A percentile compares a stretch with the other conserved stretches of the same genome.
Conservation (phyloP, 2,888 invertebrate genomes). For the Eubasilissa splendida region DNA sequence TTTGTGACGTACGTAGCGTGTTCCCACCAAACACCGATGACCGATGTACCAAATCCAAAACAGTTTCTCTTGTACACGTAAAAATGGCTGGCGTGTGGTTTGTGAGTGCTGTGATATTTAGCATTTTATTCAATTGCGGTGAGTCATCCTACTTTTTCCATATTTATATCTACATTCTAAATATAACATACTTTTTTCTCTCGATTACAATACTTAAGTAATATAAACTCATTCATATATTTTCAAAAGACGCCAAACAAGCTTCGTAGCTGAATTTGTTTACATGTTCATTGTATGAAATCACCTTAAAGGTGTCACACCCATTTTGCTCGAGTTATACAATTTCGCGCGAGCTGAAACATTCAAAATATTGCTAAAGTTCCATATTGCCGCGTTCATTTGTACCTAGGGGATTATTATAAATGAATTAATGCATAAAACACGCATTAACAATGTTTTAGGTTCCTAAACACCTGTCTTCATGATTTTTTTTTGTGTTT, state of each 20-base stretch:
- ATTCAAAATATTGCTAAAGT: background rate
- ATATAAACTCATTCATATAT: background rate
- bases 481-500: constrained; percentile 6
- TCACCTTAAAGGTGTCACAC: constrained; percentile 46
- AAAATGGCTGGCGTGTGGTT: constrained; percentile 51
- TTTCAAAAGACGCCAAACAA: background rate
- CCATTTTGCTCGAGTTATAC: constrained; percentile 33
- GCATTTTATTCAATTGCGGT: constrained; percentile 50
- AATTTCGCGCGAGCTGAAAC: background rate
- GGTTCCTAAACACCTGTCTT: constrained; percentile 2
- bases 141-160: constrained; percentile 35
- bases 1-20: too few species aligned
- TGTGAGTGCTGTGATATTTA: constrained; percentile 49
- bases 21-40: too few species aligned
- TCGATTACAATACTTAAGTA: background rate
- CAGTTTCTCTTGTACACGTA: constrained; percentile 18
- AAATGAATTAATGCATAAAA: constrained; percentile 1
- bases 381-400: background rate
- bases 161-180: background rate
- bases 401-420: background rate
- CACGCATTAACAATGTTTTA: background rate
- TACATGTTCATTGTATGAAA: constrained; percentile 38
- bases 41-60: background rate
- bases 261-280: constrained; percentile 4
- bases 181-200: too few species aligned